Evolutionary conservation across 2,888 invertebrate genomes (phyloP).

Genomic region (Frankliniella intonsa): DNA sequence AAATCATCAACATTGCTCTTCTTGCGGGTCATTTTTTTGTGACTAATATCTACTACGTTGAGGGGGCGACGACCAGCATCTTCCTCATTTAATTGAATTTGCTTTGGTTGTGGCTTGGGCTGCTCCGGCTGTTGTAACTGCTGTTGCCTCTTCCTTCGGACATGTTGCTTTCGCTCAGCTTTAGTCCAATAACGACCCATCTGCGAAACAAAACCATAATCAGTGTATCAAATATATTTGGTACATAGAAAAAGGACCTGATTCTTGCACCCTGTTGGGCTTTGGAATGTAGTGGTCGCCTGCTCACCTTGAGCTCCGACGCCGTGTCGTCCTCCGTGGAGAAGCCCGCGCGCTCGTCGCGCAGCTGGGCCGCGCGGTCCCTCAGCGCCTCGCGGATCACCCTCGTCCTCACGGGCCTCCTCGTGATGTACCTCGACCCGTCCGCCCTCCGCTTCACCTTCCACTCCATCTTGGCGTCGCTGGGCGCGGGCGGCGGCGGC

Average conservation of each 20-base stretch:
- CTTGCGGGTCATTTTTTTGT: conserved; percentile 50
- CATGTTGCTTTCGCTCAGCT: conserved; percentile 68
- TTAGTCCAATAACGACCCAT: conserved; percentile 70
- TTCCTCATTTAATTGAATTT: conserved; percentile 41
- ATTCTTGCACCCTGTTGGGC: too few relatives aligned
- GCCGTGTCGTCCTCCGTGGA: conserved; percentile 74
- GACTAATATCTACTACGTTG: conserved; percentile 44
- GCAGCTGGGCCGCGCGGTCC: conserved; percentile 62
- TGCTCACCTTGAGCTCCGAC: conserved; percentile 65
- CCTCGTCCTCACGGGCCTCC: conserved; percentile 62
- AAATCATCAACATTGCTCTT: conserved; percentile 51
- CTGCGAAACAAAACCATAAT: conserved; percentile 40
- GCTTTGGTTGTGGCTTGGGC: conserved; percentile 42
- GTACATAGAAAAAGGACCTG: too few relatives aligned
- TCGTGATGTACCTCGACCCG: conserved; percentile 70
- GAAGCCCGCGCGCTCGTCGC: conserved; percentile 61
- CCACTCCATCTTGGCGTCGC: conserved; percentile 57
- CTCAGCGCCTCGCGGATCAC: conserved; percentile 49
- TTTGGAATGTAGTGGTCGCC: too few relatives aligned
- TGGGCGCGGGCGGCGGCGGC: conserved; percentile 35
- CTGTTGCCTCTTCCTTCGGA: conserved; percentile 59
- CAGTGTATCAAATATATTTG: too few relatives aligned
- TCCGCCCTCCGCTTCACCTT: conserved; percentile 72
- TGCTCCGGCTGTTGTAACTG: conserved; percentile 41
- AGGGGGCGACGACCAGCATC: conserved; percentile 36